Percentiles rank a stretch among this genome's conserved stretches.
Conservation (phyloP, 1,140 invertebrate genomes). For the Atta texana region DNA sequence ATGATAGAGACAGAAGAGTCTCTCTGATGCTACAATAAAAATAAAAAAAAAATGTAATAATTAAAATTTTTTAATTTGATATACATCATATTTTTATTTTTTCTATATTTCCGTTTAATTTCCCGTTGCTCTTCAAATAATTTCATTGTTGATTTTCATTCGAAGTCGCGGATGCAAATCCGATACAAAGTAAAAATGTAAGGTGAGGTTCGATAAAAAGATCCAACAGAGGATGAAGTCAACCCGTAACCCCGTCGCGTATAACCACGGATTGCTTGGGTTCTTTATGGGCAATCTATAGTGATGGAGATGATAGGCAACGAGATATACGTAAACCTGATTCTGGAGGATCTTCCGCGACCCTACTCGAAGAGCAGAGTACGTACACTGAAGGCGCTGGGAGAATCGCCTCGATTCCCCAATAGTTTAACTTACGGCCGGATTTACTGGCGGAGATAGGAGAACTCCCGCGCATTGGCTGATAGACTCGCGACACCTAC, state of each 20-base stretch:
- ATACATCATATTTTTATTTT: neutral
- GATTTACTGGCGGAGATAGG: conserved; percentile 86
- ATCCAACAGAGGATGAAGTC: conserved; percentile 69
- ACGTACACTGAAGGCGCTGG: conserved; percentile 64
- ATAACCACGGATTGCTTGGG: conserved; percentile 85
- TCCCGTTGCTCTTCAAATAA: neutral
- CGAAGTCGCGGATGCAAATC: conserved; percentile 1
- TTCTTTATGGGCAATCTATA: conserved; percentile 87
- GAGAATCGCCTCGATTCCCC: conserved; percentile 82
- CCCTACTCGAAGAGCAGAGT: conserved; percentile 71
- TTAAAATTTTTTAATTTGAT: neutral
- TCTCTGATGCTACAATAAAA: neutral
- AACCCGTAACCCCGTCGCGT: conserved; percentile 71
- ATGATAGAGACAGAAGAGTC: neutral
- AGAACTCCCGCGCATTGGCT: conserved; percentile 80
- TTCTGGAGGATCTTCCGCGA: conserved; percentile 82
- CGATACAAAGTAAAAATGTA: conserved; percentile 56
- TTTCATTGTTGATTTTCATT: neutral
- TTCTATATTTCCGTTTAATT: conserved; percentile 2
- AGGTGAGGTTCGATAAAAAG: conserved; percentile 64
- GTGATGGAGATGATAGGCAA: conserved; percentile 87
- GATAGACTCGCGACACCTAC: conserved; percentile 83
- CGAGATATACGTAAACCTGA: conserved; percentile 86
- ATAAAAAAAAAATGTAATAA: neutral
- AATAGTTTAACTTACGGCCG: conserved; percentile 86